Conservation (phyloP, 2,797 vertebrate genomes). For the Scolopax bukidnonensis region DNA sequence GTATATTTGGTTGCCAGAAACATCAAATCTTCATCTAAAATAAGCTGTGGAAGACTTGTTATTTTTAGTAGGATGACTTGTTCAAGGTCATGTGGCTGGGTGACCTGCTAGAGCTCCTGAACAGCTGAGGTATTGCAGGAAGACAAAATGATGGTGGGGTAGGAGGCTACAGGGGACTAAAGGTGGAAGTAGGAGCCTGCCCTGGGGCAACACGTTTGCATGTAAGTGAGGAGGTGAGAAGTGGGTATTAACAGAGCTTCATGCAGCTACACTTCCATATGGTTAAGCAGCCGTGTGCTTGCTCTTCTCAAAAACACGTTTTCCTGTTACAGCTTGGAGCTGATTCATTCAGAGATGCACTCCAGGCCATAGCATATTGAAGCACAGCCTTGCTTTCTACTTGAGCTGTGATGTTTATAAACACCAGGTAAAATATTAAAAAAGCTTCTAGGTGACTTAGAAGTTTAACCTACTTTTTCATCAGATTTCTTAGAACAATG, state of each 20-base stretch:
- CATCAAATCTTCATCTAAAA: neutral
- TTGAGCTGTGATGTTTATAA: slow-evolving; percentile 10
- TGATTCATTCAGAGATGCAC: neutral
- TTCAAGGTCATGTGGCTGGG: neutral
- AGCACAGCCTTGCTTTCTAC: neutral
- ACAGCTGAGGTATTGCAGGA: neutral
- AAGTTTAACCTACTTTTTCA: neutral
- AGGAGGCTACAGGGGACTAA: neutral
- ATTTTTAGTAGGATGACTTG: neutral
- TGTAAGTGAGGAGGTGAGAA: slow-evolving; percentile 14
- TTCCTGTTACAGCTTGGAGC: slow-evolving; percentile 15
- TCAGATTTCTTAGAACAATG: neutral
- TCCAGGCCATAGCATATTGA: neutral
- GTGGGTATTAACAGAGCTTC: slow-evolving; percentile 4
- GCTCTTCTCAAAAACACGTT: neutral
- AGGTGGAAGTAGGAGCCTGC: neutral
- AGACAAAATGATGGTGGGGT: neutral
- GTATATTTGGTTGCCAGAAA: neutral
- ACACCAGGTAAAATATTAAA: neutral
- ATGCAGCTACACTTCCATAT: slow-evolving; percentile 30
- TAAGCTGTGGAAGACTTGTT: neutral
- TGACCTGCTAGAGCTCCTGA: neutral
- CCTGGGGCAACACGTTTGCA: neutral
- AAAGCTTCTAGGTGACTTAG: neutral
- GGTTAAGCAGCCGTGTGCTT: slow-evolving; percentile 54